Evolutionary conservation across 2,113 vertebrate genomes (phyloP), one percentile per base, ranked within the genome.

Genomic region (Thymallus thymallus): DNA sequence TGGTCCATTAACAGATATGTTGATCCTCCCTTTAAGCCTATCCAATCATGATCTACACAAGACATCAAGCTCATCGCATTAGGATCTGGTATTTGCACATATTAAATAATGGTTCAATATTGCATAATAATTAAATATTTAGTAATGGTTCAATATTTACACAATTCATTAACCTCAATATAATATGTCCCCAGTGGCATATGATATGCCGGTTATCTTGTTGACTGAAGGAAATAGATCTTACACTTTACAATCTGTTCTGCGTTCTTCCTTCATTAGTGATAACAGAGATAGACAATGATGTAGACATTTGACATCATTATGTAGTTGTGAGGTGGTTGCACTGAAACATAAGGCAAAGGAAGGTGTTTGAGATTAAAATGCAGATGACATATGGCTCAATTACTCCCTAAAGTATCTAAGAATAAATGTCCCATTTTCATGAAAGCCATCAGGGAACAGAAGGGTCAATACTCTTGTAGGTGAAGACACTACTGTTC

Each of bases 391-490:
- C 80, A 85, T 86, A 80, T 79, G 81, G 82, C 86, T 88, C 86
- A 90, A 89, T 84, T 85, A 84, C 80, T 86, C 65, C 76, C 22
- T 26, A 48, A 24, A 16, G 74, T 67, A 63, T 78, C 81, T 1
- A 69, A 68, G 82, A 81, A 86, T 76, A 86, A 88, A 88, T 80
- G 77, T 80, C 82, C 86, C 84, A 85, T 80, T 87, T 89, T 82
- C 78, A 69, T 68, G 72, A 75, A 51, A 72, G 73, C 23, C 74
- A 29, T 80, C 67, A 22, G 80, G 77, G 80, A 83, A 61, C 26
- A 29, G 62, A 26, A 46, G 71, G 81, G 88, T 89, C 88, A 85
- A 82, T 83, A 78, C 79, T 82, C 80, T 75, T 23, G 68, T 78
- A 74, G 55, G 22, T 24, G 55, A 32, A 65, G 46, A 6, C 26